These are phyloP conservation scores for Lerista edwardsae DNA, from an alignment of 2,797 vertebrate genomes.

Conservation along the genomic window DNA sequence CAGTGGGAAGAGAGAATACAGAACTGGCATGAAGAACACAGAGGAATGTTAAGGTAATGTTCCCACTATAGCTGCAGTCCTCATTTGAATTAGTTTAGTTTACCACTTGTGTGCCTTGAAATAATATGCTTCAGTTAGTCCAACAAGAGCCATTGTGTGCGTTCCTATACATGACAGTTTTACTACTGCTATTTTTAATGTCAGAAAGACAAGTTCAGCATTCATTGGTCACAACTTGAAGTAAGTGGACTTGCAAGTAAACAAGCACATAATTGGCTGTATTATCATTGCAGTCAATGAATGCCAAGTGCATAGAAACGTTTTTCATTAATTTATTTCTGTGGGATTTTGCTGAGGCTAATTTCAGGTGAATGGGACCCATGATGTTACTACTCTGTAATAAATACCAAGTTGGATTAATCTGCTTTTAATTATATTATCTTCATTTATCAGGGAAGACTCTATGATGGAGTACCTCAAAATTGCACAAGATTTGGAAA, in stretches of 20 bases:
- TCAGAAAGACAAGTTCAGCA: too few species aligned
- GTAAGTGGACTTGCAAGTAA: not conserved
- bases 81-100: constrained; percentile 34
- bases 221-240: not conserved
- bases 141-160: too few species aligned
- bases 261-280: not conserved
- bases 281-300: not conserved
- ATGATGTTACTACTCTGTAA: not conserved
- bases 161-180: too few species aligned
- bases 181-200: too few species aligned
- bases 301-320: not conserved
- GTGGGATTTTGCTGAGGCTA: not conserved
- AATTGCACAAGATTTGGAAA: constrained; percentile 97
- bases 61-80: accelerated
- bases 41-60: constrained; percentile 91
- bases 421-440: constrained; percentile 19
- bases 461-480: constrained; percentile 99
- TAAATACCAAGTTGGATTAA: constrained; percentile 3
- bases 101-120: not conserved
- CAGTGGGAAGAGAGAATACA: constrained; percentile 99
- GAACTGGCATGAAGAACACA: constrained; percentile 95
- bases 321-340: not conserved
- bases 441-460: constrained; percentile 88
- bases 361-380: not conserved
- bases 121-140: not conserved